These are phyloP conservation scores for Cyphomyrus plagiostoma DNA, from an alignment of 2,113 vertebrate species.

Conservation along the genomic window DNA sequence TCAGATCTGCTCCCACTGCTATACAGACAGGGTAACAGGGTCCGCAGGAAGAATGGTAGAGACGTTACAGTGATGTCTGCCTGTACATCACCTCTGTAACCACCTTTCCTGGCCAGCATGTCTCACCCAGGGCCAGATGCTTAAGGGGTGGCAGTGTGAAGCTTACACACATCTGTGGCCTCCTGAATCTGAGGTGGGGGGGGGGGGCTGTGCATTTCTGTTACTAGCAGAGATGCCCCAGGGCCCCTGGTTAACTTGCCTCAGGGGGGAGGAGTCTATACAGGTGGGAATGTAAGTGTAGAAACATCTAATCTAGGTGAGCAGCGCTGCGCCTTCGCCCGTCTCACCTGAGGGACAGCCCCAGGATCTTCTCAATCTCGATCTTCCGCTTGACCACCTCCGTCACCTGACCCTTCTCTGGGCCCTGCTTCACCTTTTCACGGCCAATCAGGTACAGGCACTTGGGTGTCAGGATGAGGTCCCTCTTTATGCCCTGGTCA, in stretches of 20 bases:
- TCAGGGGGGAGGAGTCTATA: background rate
- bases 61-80: background rate
- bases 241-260: background rate
- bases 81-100: no score
- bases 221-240: background rate
- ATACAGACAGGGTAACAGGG: background rate
- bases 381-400: constrained; percentile 87
- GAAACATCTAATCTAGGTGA: background rate
- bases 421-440: constrained; percentile 90
- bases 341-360: constrained; percentile 81
- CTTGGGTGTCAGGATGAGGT: constrained; percentile 88
- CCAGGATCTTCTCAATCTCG: constrained; percentile 82
- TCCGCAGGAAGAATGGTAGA: background rate
- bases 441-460: constrained; percentile 88
- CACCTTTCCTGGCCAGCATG: background rate
- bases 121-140: background rate
- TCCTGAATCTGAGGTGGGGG: background rate
- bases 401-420: constrained; percentile 85
- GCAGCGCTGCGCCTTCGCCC: background rate
- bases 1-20: background rate
- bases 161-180: background rate
- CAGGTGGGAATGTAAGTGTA: background rate
- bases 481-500: constrained; percentile 81
- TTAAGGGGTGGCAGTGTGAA: background rate
- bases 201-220: background rate